Conservation (phyloP, 2,888 invertebrate species). For the Labia minor region DNA sequence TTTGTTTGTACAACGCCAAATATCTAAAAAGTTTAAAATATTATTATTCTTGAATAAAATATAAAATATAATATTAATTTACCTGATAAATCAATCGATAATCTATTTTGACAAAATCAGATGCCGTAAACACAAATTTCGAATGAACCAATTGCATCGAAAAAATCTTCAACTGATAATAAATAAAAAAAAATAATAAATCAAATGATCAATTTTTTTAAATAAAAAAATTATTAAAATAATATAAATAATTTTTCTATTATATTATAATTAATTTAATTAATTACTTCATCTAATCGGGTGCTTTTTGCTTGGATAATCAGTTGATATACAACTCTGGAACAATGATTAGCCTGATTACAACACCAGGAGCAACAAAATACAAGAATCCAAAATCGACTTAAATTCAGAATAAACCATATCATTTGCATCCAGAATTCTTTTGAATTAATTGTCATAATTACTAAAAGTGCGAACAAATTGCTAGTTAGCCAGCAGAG, state of each 20-base stretch:
- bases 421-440: not conserved
- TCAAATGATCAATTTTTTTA: no score
- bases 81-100: not conserved
- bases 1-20: not conserved
- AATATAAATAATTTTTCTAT: no score
- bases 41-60: no score
- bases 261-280: no score
- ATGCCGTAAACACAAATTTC: not conserved
- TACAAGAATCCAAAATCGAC: not conserved
- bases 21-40: not conserved
- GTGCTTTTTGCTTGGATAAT: not conserved
- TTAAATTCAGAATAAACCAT: not conserved
- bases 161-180: not conserved
- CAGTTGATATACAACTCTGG: not conserved
- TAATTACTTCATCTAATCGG: not conserved
- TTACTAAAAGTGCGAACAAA: not conserved
- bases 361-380: not conserved
- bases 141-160: not conserved
- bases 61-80: not conserved
- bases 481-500: not conserved
- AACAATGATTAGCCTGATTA: not conserved
- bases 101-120: not conserved
- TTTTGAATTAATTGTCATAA: not conserved
- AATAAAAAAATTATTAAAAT: no score
- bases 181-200: not conserved